These are phyloP conservation scores for Anas platyrhynchos DNA, from an alignment of 2,113 vertebrate species.

Conservation along the genomic window DNA sequence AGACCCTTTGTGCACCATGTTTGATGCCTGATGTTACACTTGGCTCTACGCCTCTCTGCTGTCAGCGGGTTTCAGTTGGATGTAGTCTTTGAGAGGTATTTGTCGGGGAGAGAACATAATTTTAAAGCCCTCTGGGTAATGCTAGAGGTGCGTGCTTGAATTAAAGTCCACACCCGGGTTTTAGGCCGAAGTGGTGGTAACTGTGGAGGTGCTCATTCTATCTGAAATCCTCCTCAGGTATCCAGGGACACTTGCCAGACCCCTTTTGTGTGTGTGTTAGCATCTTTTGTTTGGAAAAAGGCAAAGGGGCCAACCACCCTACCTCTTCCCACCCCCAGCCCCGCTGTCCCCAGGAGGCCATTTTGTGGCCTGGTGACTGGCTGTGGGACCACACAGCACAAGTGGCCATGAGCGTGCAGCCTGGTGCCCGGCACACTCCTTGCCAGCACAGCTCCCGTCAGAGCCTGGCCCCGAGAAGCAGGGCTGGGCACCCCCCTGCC, in stretches of 20 bases:
- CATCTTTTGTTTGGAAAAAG: not conserved
- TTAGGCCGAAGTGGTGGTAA: not conserved
- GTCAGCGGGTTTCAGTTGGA: not conserved
- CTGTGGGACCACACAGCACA: not conserved
- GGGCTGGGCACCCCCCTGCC: not conserved
- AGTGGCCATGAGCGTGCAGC: not conserved
- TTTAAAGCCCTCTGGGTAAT: slow-evolving; percentile 31
- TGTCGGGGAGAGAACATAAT: slow-evolving; percentile 26
- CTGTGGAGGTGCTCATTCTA: not conserved
- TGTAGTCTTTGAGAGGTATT: not conserved
- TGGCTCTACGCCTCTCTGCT: not conserved
- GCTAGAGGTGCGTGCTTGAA: not conserved
- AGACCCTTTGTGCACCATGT: slow-evolving; percentile 4
- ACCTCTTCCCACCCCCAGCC: too few species aligned
- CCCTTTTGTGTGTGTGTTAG: not conserved
- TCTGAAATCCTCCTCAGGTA: not conserved
- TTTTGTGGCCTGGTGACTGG: not conserved
- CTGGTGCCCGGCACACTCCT: too few species aligned
- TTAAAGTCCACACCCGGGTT: not conserved
- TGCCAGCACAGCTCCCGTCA: too few species aligned
- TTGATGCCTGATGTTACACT: slow-evolving; percentile 28
- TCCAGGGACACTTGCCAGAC: not conserved
- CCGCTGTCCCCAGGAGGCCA: not conserved
- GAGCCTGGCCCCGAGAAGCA: slow-evolving; percentile 10
- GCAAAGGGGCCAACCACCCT: not conserved